phyloP scores from a whole-genome alignment of 2,797 vertebrate genomes.

The Gymnopithys bicolor region DNA sequence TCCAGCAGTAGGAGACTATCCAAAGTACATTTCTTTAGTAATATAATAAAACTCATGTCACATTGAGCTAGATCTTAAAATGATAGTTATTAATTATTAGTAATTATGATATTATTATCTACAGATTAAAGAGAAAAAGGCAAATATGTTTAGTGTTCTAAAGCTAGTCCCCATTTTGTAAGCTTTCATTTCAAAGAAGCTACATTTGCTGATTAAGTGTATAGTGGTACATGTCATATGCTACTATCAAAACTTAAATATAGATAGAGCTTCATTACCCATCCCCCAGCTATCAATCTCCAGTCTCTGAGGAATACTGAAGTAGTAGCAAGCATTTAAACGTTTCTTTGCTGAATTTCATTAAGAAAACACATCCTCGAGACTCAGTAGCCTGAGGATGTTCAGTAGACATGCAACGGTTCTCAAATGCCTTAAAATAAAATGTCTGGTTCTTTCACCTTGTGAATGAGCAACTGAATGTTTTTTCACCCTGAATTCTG shows the following conservation, averaged over 20 bases:
- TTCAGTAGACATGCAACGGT: background rate
- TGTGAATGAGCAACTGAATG: accelerated
- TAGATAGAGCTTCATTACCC: slow-evolving; percentile 60
- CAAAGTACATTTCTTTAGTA: background rate
- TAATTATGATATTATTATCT: background rate
- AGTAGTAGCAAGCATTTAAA: slow-evolving; percentile 53
- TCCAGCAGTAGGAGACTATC: background rate
- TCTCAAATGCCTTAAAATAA: background rate
- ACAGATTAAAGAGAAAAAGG: background rate
- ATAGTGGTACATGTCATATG: slow-evolving; percentile 45
- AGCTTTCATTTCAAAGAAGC: slow-evolving; percentile 53
- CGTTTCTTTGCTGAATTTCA: slow-evolving; percentile 60
- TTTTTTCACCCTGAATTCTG: background rate
- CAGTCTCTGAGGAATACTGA: slow-evolving; percentile 52
- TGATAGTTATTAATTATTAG: background rate
- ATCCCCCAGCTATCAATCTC: background rate
- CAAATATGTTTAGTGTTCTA: slow-evolving; percentile 33
- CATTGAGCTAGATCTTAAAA: background rate
- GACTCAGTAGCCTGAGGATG: slow-evolving; percentile 22
- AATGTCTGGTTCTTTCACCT: background rate
- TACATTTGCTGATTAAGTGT: slow-evolving; percentile 60
- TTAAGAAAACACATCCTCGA: slow-evolving; percentile 27
- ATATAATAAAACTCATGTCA: background rate
- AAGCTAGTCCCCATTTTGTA: slow-evolving; percentile 33
- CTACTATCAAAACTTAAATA: slow-evolving; percentile 67